Percentiles rank a stretch among this genome's conserved stretches.
Evolutionary conservation across 2,888 invertebrate genomes (phyloP).

Genomic region (Napeogenes sylphis): DNA sequence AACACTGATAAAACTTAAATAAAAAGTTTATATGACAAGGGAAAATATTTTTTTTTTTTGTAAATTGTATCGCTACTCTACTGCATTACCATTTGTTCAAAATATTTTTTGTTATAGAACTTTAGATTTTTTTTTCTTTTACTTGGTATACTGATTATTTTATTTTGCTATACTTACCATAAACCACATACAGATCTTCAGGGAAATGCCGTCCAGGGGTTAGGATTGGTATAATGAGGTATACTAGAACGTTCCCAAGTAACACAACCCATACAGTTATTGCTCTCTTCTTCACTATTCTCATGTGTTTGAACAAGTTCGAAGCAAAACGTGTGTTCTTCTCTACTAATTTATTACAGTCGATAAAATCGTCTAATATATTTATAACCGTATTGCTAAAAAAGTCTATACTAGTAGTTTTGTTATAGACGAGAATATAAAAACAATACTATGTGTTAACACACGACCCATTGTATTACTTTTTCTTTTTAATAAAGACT

Average conservation of each 20-base stretch:
- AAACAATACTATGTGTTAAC: too few species aligned
- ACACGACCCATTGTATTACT: too few species aligned
- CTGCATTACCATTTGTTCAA: too few species aligned
- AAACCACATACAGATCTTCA: slow-evolving; percentile 40
- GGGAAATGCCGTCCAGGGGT: slow-evolving; percentile 43
- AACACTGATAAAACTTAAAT: too few species aligned
- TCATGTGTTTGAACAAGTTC: slow-evolving; percentile 39
- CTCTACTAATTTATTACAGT: slow-evolving; percentile 35
- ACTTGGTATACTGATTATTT: too few species aligned
- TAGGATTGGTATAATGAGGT: slow-evolving; percentile 39
- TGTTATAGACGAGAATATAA: too few species aligned
- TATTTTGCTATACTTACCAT: slow-evolving; percentile 32
- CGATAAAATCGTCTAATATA: slow-evolving; percentile 40
- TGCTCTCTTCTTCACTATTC: slow-evolving; percentile 46
- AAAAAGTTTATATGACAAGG: too few species aligned
- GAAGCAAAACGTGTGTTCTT: slow-evolving; percentile 40
- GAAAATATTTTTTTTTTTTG: too few species aligned
- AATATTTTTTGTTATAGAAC: too few species aligned
- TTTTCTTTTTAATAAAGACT: too few species aligned
- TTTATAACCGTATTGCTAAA: slow-evolving; percentile 40
- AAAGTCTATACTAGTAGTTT: slow-evolving; percentile 5
- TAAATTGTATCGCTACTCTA: too few species aligned
- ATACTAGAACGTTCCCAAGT: slow-evolving; percentile 43
- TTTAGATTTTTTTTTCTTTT: too few species aligned
- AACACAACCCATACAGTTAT: slow-evolving; percentile 47